Conservation (phyloP, 2,113 vertebrate species). For the Eretmochelys imbricata region DNA sequence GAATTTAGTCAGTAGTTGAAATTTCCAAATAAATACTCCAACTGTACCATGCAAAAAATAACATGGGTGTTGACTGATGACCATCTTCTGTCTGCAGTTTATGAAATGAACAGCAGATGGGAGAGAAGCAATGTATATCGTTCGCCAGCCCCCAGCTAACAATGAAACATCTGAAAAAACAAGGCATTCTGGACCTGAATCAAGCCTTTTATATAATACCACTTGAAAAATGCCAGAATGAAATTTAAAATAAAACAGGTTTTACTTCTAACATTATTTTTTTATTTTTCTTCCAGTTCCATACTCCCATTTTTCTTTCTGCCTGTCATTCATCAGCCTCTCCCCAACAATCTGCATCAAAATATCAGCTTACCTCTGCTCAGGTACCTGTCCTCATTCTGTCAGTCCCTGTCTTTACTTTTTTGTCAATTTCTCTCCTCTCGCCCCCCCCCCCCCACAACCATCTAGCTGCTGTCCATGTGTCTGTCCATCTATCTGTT, state of each 20-base stretch:
- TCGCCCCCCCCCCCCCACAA: not conserved
- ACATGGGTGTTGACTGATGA: slow-evolving; percentile 41
- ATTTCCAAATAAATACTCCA: slow-evolving; percentile 36
- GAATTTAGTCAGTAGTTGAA: slow-evolving; percentile 3
- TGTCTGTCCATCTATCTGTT: not conserved
- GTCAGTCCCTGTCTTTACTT: slow-evolving; percentile 1
- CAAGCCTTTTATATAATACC: not conserved
- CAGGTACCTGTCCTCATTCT: slow-evolving; percentile 50
- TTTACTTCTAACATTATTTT: slow-evolving; percentile 1
- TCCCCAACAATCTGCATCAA: slow-evolving; percentile 24
- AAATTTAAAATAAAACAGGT: not conserved
- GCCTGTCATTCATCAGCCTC: not conserved
- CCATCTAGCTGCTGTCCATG: not conserved
- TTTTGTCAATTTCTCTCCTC: not conserved
- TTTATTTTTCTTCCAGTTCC: slow-evolving; percentile 13
- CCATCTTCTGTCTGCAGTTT: slow-evolving; percentile 69
- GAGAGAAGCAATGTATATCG: slow-evolving; percentile 67
- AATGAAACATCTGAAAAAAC: not conserved
- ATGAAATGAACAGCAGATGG: slow-evolving; percentile 76
- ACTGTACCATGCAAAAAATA: slow-evolving; percentile 56
- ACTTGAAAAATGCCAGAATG: not conserved
- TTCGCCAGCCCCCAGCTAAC: slow-evolving; percentile 40
- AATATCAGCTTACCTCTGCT: slow-evolving; percentile 50
- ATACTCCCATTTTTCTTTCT: not conserved
- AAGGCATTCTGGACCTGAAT: not conserved